These are phyloP conservation scores for Psilanteris sp. DNA, from an alignment of 1,140 invertebrate genomes.

Conservation along the genomic window DNA sequence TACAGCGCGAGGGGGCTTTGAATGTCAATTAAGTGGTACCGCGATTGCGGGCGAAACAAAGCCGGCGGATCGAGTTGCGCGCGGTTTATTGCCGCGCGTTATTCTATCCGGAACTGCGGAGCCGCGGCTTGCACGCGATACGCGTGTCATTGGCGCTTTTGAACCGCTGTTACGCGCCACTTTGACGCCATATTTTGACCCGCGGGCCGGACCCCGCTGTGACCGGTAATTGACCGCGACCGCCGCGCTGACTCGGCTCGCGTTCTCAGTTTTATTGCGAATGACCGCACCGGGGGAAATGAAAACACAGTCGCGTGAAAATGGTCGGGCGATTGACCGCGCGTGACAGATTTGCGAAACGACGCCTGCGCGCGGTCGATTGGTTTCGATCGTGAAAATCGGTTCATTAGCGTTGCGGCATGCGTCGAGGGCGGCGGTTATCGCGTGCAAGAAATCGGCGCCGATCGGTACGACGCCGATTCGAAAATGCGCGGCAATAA, in stretches of 20 bases:
- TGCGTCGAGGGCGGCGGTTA: no score
- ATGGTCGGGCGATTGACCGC: conserved; percentile 33
- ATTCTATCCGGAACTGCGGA: conserved; percentile 34
- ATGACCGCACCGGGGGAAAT: conserved; percentile 32
- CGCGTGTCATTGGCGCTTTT: conserved; percentile 67
- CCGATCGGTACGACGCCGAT: no score
- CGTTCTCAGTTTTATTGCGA: conserved; percentile 51
- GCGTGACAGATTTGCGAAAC: conserved; percentile 53
- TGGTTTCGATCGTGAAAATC: conserved; percentile 23
- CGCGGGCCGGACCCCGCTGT: no score
- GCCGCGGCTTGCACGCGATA: conserved; percentile 59
- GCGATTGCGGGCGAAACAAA: conserved; percentile 35
- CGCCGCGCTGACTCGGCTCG: conserved; percentile 41
- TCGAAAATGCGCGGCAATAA: no score
- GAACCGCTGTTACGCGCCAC: conserved; percentile 61
- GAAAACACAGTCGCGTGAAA: conserved; percentile 47
- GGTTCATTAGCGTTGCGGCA: conserved; percentile 4
- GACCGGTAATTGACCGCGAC: conserved; percentile 6
- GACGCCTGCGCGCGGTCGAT: conserved; percentile 18
- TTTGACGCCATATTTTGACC: conserved; percentile 68
- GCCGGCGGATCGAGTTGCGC: conserved; percentile 17
- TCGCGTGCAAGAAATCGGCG: not conserved
- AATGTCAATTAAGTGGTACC: conserved; percentile 46
- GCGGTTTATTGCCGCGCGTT: conserved; percentile 33
- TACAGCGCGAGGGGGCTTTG: no score